Evolutionary conservation across 2,797 vertebrate genomes (phyloP).

Genomic region (Buceros bicornis): DNA sequence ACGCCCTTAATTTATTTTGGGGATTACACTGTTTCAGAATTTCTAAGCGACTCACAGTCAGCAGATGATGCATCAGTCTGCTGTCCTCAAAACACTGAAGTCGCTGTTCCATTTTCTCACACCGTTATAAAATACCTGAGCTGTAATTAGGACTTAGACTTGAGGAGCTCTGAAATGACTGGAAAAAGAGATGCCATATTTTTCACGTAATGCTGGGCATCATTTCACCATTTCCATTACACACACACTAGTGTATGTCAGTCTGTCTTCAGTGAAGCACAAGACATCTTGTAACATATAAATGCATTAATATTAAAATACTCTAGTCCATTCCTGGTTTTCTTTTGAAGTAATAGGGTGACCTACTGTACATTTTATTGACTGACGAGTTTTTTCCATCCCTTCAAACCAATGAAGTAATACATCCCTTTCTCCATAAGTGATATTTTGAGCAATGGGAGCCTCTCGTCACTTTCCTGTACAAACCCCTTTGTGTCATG

Average conservation of each 20-base stretch:
- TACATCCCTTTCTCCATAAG: neutral
- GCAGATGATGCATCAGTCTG: neutral
- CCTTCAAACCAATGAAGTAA: neutral
- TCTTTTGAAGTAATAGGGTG: neutral
- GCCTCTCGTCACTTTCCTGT: neutral
- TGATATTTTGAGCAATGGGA: neutral
- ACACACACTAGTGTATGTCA: neutral
- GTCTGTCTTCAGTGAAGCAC: neutral
- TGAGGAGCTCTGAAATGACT: neutral
- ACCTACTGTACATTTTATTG: neutral
- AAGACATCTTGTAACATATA: neutral
- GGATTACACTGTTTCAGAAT: conserved; percentile 14
- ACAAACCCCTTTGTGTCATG: neutral
- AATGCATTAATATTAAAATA: neutral
- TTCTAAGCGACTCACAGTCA: neutral
- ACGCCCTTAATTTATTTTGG: conserved; percentile 15
- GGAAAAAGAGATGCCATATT: neutral
- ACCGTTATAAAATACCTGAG: neutral
- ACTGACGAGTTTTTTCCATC: neutral
- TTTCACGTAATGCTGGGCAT: neutral
- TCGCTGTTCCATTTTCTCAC: conserved; percentile 9
- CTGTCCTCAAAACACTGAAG: neutral
- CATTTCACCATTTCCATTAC: neutral
- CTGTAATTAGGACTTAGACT: neutral
- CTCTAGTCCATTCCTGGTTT: neutral